A percentile compares a stretch with the other conserved stretches of the same genome.
These are phyloP conservation scores for Oreochromis mossambicus DNA, from an alignment of 2,797 vertebrate genomes.

Conservation along the genomic window DNA sequence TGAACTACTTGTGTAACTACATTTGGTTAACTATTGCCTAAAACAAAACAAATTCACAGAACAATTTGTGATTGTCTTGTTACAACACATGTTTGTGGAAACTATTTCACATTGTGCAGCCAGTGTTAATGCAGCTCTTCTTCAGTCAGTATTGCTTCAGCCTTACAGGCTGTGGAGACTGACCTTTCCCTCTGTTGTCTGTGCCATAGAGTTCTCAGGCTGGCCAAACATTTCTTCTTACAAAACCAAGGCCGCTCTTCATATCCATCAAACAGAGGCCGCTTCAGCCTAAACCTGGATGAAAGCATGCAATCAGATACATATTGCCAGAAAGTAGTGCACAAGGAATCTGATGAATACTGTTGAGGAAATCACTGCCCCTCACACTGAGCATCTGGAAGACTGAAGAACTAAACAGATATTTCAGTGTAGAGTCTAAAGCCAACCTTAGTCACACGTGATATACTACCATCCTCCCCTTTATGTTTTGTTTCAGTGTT, in stretches of 20 bases:
- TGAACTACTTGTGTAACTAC: neutral
- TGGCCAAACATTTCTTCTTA: constrained; percentile 8
- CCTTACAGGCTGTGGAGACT: neutral
- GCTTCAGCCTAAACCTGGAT: constrained; percentile 38
- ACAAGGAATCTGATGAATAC: neutral
- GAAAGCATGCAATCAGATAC: neutral
- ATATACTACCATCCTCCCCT: neutral
- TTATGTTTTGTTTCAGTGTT: neutral
- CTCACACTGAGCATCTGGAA: neutral
- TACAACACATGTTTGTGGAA: fast-evolving
- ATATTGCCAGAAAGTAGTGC: neutral
- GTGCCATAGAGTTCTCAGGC: neutral
- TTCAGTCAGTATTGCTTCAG: neutral
- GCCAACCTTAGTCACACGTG: neutral
- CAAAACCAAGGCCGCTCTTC: neutral
- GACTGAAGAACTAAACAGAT: neutral
- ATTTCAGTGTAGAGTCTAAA: neutral
- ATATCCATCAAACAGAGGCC: neutral
- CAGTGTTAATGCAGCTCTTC: neutral
- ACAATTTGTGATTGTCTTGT: fast-evolving
- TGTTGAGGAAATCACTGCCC: neutral
- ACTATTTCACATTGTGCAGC: neutral
- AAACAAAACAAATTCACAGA: neutral
- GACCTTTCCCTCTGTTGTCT: neutral
- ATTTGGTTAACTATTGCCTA: neutral